phyloP scores from a whole-genome alignment of 2,797 vertebrate species.

The Falco peregrinus region DNA sequence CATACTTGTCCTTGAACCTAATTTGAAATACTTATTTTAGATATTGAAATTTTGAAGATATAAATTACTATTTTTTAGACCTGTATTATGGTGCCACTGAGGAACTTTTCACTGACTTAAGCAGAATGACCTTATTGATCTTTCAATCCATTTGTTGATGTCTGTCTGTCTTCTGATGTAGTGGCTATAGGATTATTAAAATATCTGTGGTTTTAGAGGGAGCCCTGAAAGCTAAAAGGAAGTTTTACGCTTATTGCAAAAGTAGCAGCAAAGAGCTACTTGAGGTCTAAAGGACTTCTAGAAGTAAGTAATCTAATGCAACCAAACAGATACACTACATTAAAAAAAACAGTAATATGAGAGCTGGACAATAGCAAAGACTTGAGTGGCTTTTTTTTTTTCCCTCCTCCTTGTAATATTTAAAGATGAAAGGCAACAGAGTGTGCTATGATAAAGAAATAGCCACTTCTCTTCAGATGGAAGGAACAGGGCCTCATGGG shows the following conservation, averaged over 20 bases:
- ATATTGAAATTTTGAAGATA: not conserved
- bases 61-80: not conserved
- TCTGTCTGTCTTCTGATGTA: not conserved
- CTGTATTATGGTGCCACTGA: not conserved
- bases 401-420: not conserved
- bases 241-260: not conserved
- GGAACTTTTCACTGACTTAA: not conserved
- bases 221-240: not conserved
- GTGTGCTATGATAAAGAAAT: not conserved
- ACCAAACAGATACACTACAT: not conserved
- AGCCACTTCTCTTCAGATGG: not conserved
- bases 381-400: not conserved
- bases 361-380: not conserved
- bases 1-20: not conserved
- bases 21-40: not conserved
- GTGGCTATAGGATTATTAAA: not conserved
- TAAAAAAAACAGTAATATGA: not conserved
- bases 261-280: not conserved
- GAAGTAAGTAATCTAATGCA: not conserved
- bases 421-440: not conserved
- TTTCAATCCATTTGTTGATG: not conserved
- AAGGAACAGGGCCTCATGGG: not conserved
- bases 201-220: not conserved
- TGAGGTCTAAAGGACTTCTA: not conserved
- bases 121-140: rapidly evolving